These are phyloP conservation scores for Apostichopus leukothele DNA, from an alignment of 53 echinoderm and acorn worm species.

Conservation along the genomic window DNA sequence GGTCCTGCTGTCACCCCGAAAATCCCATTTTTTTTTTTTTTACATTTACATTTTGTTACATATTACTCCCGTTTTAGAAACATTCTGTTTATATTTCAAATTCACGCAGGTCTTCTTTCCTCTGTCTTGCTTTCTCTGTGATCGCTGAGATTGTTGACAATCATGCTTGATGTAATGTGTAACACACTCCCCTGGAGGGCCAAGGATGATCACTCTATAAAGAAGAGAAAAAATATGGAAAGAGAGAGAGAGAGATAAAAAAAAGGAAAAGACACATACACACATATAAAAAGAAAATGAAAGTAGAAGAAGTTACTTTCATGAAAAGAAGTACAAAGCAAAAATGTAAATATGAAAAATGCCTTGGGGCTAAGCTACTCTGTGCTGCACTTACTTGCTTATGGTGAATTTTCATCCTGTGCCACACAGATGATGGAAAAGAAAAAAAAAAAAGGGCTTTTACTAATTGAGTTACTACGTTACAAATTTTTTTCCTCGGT, in stretches of 20 bases:
- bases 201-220: slow-evolving; percentile 25
- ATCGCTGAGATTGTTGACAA: neutral
- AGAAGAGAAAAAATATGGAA: neutral
- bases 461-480: slow-evolving; percentile 33
- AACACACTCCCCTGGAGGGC: slow-evolving; percentile 38
- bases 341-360: slow-evolving; percentile 23
- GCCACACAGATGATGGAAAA: neutral
- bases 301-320: slow-evolving; percentile 15
- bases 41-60: too few species aligned
- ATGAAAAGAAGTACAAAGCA: neutral
- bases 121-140: neutral
- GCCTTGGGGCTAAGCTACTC: neutral
- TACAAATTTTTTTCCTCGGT: slow-evolving; percentile 11
- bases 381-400: slow-evolving; percentile 2
- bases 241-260: neutral
- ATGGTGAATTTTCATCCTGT: neutral
- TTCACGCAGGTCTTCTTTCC: neutral
- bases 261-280: neutral
- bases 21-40: too few species aligned
- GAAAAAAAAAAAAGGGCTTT: neutral
- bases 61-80: neutral
- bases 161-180: slow-evolving; percentile 31
- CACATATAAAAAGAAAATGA: neutral
- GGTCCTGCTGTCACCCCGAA: too few species aligned
- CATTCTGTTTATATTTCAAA: neutral